phyloP scores from a whole-genome alignment of 2,797 vertebrate genomes.

The Pristis pectinata region DNA sequence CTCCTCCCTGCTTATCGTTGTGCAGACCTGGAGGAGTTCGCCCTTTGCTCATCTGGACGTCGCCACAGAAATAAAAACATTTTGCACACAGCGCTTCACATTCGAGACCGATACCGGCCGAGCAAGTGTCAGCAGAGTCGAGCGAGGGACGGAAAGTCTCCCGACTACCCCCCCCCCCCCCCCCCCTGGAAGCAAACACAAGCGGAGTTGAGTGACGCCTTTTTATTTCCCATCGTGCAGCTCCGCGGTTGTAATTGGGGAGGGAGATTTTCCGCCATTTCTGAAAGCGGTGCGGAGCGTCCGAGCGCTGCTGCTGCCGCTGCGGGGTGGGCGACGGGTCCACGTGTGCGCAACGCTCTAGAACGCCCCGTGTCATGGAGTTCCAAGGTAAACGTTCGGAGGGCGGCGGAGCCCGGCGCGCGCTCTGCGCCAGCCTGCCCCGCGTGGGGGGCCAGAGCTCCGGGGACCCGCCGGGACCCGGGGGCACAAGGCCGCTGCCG shows the following conservation, averaged over 20 bases:
- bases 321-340: background rate
- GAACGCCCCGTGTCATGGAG: background rate
- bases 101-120: background rate
- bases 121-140: background rate
- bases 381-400: conserved; percentile 17
- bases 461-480: background rate
- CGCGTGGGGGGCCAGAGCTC: background rate
- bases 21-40: background rate
- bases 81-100: background rate
- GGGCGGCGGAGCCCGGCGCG: background rate
- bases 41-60: background rate
- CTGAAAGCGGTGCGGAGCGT: background rate
- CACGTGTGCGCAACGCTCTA: background rate
- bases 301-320: too few species aligned
- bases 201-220: background rate
- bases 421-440: background rate
- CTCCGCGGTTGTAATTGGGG: background rate
- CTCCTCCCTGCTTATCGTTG: background rate
- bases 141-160: background rate
- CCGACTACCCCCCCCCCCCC: background rate
- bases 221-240: background rate
- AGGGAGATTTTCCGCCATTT: conserved; percentile 14
- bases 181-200: background rate
- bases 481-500: background rate
- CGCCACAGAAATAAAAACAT: background rate